Conservation (phyloP, 2,888 invertebrate species). For the Aplocera efformata region DNA sequence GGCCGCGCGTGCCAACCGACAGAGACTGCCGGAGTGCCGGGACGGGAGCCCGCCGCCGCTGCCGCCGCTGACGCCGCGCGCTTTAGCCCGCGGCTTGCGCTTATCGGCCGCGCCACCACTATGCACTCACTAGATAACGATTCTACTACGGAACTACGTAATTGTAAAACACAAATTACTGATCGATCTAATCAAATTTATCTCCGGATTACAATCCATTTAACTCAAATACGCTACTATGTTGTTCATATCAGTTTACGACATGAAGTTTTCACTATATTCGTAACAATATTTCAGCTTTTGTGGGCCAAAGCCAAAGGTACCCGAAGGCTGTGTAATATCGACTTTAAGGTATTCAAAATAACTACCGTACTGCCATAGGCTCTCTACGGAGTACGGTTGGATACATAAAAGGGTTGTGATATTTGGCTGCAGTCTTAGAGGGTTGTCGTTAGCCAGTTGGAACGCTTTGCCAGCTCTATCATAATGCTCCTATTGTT, state of each 20-base stretch:
- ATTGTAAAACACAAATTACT: conserved; percentile 23
- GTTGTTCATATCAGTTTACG: too few relatives aligned
- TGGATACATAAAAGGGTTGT: conserved; percentile 7
- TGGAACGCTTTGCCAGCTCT: conserved; percentile 15
- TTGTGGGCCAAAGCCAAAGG: too few relatives aligned
- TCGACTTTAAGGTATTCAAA: too few relatives aligned
- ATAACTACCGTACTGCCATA: too few relatives aligned
- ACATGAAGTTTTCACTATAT: too few relatives aligned
- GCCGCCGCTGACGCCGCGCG: conserved; percentile 33
- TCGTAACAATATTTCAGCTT: too few relatives aligned
- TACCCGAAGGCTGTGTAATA: too few relatives aligned
- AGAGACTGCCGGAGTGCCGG: conserved; percentile 61
- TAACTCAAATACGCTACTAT: too few relatives aligned
- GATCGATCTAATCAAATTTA: conserved; percentile 12
- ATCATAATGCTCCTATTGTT: conserved; percentile 19
- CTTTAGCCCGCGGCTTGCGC: conserved; percentile 53
- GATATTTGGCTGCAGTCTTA: conserved; percentile 15
- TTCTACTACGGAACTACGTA: conserved; percentile 37
- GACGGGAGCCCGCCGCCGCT: conserved; percentile 34
- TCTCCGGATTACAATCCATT: background rate
- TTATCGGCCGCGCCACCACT: conserved; percentile 62
- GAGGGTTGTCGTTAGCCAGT: conserved; percentile 18
- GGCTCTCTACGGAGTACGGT: background rate
- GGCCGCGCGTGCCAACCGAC: conserved; percentile 70
- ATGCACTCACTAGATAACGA: conserved; percentile 64